Percentiles rank a stretch among this genome's conserved stretches.
Evolutionary conservation across 2,797 vertebrate species (phyloP).

Genomic region (Pangasius macronema): DNA sequence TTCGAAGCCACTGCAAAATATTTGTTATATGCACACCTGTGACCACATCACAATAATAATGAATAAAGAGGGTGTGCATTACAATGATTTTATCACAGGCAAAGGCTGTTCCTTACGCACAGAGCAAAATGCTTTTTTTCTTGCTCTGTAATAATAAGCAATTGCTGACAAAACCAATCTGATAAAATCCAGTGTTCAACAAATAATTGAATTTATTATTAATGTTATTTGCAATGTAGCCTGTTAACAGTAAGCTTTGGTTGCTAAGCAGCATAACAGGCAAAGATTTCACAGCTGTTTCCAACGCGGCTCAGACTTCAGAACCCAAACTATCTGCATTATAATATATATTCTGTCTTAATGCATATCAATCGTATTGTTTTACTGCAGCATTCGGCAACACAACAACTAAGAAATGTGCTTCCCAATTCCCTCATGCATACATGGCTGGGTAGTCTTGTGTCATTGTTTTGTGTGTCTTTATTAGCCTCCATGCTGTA

Average conservation of each 20-base stretch:
- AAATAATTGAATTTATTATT: not conserved
- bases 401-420: constrained; percentile 37
- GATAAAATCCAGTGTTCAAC: not conserved
- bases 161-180: not conserved
- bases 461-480: constrained; percentile 12
- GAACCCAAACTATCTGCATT: not conserved
- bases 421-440: not conserved
- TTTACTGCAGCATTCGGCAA: constrained; percentile 33
- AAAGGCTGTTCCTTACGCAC: not conserved
- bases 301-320: not conserved
- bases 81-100: not conserved
- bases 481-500: constrained; percentile 15
- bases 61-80: not conserved
- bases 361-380: not conserved
- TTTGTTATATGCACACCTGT: not conserved
- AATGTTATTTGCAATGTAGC: not conserved
- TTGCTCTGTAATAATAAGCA: too few species aligned
- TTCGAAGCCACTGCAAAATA: not conserved
- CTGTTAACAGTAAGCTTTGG: not conserved
- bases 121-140: not conserved
- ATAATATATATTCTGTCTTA: not conserved
- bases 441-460: not conserved
- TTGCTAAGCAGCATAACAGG: constrained; percentile 5
- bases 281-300: not conserved
- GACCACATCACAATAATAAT: not conserved